Conservation (phyloP, 1,140 invertebrate genomes). For the Cheumatopsyche charites region DNA sequence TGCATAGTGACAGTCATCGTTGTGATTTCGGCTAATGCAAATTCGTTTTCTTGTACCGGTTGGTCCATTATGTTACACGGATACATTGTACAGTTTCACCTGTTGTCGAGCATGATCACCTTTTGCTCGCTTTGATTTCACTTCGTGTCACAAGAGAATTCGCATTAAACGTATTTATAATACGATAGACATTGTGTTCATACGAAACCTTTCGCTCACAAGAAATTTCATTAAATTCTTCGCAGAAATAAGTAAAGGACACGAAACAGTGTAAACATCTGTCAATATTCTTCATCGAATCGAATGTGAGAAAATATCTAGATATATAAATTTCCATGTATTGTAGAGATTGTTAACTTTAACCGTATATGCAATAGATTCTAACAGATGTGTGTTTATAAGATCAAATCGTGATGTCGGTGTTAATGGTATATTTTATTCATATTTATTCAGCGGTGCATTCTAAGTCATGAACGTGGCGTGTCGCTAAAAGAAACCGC, state of each 20-base stretch:
- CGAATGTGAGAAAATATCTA: not conserved
- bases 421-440: slow-evolving; percentile 32
- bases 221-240: too few relatives aligned
- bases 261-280: too few relatives aligned
- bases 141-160: slow-evolving; percentile 11
- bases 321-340: not conserved
- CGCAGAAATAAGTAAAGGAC: too few relatives aligned
- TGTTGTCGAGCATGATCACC: slow-evolving; percentile 18
- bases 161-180: not conserved
- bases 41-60: too few relatives aligned
- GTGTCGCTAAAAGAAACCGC: too few relatives aligned
- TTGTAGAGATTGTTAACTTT: not conserved
- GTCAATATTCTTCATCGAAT: too few relatives aligned
- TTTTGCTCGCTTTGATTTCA: slow-evolving; percentile 23
- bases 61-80: not conserved
- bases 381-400: not conserved
- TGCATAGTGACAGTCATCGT: too few relatives aligned
- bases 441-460: slow-evolving; percentile 20
- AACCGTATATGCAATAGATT: not conserved
- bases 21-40: too few relatives aligned
- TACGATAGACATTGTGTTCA: too few relatives aligned
- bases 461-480: too few relatives aligned
- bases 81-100: slow-evolving; percentile 16
- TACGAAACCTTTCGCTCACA: too few relatives aligned
- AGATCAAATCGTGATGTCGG: slow-evolving; percentile 12